Conservation (phyloP, 2,888 invertebrate genomes). For the Nemotelus nigrinus region DNA sequence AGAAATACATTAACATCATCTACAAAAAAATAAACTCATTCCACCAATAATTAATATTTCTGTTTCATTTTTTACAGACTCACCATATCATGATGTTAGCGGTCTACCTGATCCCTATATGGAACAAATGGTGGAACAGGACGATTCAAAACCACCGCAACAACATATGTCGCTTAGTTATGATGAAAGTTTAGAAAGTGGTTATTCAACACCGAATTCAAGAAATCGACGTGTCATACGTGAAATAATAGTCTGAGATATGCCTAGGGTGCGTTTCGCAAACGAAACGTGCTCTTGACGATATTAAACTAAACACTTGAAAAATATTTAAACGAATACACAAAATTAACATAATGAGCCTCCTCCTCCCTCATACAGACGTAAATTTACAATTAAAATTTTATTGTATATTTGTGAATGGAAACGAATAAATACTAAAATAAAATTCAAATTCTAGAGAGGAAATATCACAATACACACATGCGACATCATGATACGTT, state of each 20-base stretch:
- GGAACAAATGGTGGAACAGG: slow-evolving; percentile 83
- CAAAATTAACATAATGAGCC: not conserved
- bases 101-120: slow-evolving; percentile 89
- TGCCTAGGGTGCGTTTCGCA: slow-evolving; percentile 55
- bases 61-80: slow-evolving; percentile 70
- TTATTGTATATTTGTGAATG: not conserved
- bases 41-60: not conserved
- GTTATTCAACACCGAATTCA: slow-evolving; percentile 93
- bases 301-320: slow-evolving; percentile 39
- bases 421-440: slow-evolving; percentile 1
- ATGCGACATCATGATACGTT: not conserved
- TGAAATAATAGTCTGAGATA: slow-evolving; percentile 84
- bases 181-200: slow-evolving; percentile 92
- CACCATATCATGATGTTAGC: slow-evolving; percentile 93
- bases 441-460: not conserved
- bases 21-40: not conserved
- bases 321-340: slow-evolving; percentile 30
- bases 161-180: slow-evolving; percentile 89
- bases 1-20: not conserved
- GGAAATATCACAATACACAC: slow-evolving; percentile 8
- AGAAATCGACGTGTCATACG: slow-evolving; percentile 91
- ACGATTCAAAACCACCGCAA: slow-evolving; percentile 70
- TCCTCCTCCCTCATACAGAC: too few relatives aligned
- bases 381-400: too few relatives aligned
- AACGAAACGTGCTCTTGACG: slow-evolving; percentile 54